A percentile compares a stretch with the other conserved stretches of the same genome.
phyloP scores from a whole-genome alignment of 2,888 invertebrate genomes.

The Hofmannophila pseudospretella region DNA sequence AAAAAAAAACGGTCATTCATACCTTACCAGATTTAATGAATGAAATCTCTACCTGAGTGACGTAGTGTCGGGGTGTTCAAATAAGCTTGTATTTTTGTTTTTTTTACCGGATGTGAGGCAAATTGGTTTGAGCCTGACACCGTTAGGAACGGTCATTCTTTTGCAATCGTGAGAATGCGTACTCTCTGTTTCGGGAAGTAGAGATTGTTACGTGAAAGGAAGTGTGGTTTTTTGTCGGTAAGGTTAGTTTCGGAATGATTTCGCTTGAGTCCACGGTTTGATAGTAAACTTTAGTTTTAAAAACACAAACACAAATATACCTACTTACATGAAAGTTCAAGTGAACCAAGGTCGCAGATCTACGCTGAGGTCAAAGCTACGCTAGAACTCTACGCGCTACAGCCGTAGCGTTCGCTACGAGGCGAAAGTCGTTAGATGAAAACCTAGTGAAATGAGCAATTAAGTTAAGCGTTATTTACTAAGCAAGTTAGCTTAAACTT shows the following conservation, averaged over 20 bases:
- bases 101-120: constrained; percentile 64
- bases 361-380: constrained; percentile 56
- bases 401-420: constrained; percentile 43
- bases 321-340: too few relatives aligned
- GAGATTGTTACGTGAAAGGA: neutral
- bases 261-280: too few relatives aligned
- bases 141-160: constrained; percentile 52
- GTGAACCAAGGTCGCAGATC: constrained; percentile 31
- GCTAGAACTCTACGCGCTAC: constrained; percentile 52
- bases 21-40: constrained; percentile 40
- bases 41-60: constrained; percentile 55
- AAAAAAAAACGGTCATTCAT: constrained; percentile 56
- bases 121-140: constrained; percentile 51
- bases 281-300: too few relatives aligned
- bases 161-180: constrained; percentile 27
- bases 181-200: constrained; percentile 8
- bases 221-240: neutral
- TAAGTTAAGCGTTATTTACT: too few relatives aligned
- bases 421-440: constrained; percentile 41
- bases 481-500: too few relatives aligned
- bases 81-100: constrained; percentile 43
- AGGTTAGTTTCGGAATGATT: too few relatives aligned
- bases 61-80: constrained; percentile 18
- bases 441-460: too few relatives aligned
- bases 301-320: neutral